phyloP scores from a whole-genome alignment of 2,888 invertebrate genomes.

The Spodoptera picta region DNA sequence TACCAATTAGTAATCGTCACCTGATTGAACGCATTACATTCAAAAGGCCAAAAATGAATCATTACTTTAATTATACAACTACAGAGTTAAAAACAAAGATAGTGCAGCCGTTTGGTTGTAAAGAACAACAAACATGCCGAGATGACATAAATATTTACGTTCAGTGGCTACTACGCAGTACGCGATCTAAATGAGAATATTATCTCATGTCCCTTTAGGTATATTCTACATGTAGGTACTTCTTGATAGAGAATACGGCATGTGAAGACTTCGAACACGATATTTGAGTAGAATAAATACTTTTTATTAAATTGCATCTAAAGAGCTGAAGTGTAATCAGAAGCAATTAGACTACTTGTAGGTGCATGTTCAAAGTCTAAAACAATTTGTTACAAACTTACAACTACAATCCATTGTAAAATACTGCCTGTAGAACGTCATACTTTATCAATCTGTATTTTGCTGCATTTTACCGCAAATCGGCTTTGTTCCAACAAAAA shows the following conservation, averaged over 20 bases:
- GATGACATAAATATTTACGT: slow-evolving; percentile 31
- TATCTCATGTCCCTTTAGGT: slow-evolving; percentile 22
- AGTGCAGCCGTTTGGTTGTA: slow-evolving; percentile 15
- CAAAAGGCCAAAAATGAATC: slow-evolving; percentile 10
- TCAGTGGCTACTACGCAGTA: slow-evolving; percentile 32
- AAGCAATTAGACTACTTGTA: too few species aligned
- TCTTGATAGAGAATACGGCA: slow-evolving; percentile 6
- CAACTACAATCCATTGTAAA: not conserved
- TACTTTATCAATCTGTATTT: too few species aligned
- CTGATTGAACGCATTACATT: slow-evolving; percentile 9
- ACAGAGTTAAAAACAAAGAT: slow-evolving; percentile 26
- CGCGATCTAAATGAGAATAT: slow-evolving; percentile 16
- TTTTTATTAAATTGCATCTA: too few species aligned
- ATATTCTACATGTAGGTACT: slow-evolving; percentile 13
- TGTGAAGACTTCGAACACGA: not conserved
- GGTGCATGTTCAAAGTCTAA: slow-evolving; percentile 3
- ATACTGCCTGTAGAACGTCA: not conserved
- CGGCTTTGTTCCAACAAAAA: too few species aligned
- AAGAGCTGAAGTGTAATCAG: too few species aligned
- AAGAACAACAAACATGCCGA: slow-evolving; percentile 21
- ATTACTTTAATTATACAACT: slow-evolving; percentile 18
- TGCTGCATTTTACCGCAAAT: too few species aligned
- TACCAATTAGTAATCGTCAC: slow-evolving; percentile 15
- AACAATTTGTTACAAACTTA: slow-evolving; percentile 6
- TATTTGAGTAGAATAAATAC: too few species aligned